Percentiles rank a stretch among this genome's conserved stretches.
Evolutionary conservation across 2,797 vertebrate genomes (phyloP).

Genomic region (Crax fasciolata): DNA sequence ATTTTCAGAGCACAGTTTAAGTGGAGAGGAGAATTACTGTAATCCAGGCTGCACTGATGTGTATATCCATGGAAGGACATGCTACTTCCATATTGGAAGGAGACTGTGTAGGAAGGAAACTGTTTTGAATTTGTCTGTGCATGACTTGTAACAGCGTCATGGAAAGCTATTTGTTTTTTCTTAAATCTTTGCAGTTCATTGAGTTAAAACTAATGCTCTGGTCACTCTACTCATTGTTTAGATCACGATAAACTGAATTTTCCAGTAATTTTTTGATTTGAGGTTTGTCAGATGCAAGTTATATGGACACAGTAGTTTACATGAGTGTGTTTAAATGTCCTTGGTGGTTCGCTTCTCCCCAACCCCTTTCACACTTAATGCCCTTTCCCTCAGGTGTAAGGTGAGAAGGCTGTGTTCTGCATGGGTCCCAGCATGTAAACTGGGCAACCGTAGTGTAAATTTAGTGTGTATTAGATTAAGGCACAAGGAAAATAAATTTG

Average conservation of each 20-base stretch:
- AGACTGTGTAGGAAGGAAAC: not conserved
- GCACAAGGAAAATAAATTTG: not conserved
- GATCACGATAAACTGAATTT: not conserved
- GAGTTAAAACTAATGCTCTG: not conserved
- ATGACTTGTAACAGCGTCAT: not conserved
- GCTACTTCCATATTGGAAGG: not conserved
- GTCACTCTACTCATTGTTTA: rapidly evolving
- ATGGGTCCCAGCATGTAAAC: not conserved
- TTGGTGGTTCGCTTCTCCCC: not conserved
- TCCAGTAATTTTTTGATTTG: not conserved
- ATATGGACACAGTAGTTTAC: not conserved
- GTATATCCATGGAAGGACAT: not conserved
- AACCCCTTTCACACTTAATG: not conserved
- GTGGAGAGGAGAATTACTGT: not conserved
- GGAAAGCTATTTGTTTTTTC: not conserved
- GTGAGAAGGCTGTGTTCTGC: not conserved
- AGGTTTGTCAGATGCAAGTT: not conserved
- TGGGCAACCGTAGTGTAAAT: not conserved
- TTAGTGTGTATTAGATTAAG: not conserved
- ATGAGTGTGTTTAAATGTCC: not conserved
- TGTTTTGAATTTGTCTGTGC: not conserved
- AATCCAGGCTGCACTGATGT: not conserved
- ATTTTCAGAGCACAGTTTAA: not conserved
- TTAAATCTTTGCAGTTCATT: rapidly evolving
- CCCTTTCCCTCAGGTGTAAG: not conserved